These are phyloP conservation scores for Vireo griseus DNA, from an alignment of 2,797 vertebrate genomes.

Conservation along the genomic window DNA sequence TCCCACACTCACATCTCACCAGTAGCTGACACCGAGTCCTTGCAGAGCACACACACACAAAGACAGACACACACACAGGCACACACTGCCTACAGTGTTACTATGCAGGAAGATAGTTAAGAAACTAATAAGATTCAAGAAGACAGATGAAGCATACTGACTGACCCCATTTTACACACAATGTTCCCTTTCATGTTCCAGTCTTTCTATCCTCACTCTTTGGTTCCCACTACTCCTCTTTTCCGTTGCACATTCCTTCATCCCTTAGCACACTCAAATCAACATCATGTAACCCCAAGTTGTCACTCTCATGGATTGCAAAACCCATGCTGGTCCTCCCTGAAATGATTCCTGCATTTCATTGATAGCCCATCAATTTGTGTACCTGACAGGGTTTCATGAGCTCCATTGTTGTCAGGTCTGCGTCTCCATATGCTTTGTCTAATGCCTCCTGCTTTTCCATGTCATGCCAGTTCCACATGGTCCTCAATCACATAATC, in stretches of 20 bases:
- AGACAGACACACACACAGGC: too few relatives aligned
- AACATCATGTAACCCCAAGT: rapidly evolving
- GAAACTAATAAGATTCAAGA: not conserved
- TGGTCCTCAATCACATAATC: not conserved
- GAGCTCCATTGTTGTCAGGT: not conserved
- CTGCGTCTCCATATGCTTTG: not conserved
- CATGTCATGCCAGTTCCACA: not conserved
- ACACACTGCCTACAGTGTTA: too few relatives aligned
- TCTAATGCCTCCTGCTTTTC: not conserved
- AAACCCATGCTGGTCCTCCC: not conserved
- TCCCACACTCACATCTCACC: not conserved
- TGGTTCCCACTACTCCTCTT: not conserved
- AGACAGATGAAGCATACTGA: not conserved
- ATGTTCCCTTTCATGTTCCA: rapidly evolving
- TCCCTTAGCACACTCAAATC: not conserved
- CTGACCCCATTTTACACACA: not conserved
- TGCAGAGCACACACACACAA: not conserved
- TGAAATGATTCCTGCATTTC: not conserved
- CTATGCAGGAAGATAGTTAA: not conserved
- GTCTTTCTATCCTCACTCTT: rapidly evolving
- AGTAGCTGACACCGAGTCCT: not conserved
- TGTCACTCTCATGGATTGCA: not conserved
- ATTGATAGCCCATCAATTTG: not conserved
- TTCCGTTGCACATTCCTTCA: not conserved
- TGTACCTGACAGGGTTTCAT: not conserved